Evolutionary conservation across 1,140 invertebrate genomes (phyloP), one percentile per base, ranked within the genome.

Genomic region (Pygmarrhopalites habei): DNA sequence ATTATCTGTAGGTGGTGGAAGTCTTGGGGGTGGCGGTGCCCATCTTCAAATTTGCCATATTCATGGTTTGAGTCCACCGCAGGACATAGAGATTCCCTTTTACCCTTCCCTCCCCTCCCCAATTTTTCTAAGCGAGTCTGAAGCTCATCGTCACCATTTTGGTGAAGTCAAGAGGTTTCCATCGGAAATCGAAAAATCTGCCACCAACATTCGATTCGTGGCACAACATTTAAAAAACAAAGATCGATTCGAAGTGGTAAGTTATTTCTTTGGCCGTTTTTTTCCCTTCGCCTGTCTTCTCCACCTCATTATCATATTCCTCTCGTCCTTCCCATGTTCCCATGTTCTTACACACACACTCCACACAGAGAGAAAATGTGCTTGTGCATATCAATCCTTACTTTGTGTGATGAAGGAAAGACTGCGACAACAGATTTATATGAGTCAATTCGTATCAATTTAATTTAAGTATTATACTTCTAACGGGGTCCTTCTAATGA

Each of bases 191-290:
- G 66, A 71, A 62, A 71, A 71, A 56, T 63, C 62, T 43, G 68
- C 69, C n/a, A 70, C 69, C 10, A 67, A 71, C 49, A 61, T 67
- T 26, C 53, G 87, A 75, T 95, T 94, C 77, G 92, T 94, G 78
- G 91, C 91, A 74, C 91, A 94, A 77, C 90, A 93, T 76, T 89
- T 92, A 74, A 89, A 86, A 77, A 94, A 95, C 78, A 91, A 92
- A 77, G 90, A 94, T 78, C 89, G 89, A 75, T 94, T 93, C 75
- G 89, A 92, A 76, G 90, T 86, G 77, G 91, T 93, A 79, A 89
- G 32, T 7, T 15, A 35, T 35, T 15, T 35, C 15, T 35, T 35
- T 35, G 5, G 15, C 32, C 5, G 5, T 35, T 35, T 35, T 35
- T 35, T 35, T 5, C 32, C 5, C 32, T 35, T 35, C 15, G 32